These are phyloP conservation scores for Bombus affinis DNA, from an alignment of 1,140 invertebrate species.

Conservation along the genomic window DNA sequence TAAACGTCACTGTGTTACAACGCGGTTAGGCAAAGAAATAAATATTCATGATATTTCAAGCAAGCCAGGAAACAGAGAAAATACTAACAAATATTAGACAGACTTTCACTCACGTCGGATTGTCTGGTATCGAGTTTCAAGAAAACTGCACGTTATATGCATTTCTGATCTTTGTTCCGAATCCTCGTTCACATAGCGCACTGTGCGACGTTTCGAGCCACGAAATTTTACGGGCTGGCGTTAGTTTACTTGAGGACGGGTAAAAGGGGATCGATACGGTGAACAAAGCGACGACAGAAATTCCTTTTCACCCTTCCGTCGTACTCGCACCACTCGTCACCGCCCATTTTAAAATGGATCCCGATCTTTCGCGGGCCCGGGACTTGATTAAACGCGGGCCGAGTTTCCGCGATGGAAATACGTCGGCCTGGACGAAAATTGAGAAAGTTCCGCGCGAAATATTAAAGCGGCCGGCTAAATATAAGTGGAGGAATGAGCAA, in stretches of 20 bases:
- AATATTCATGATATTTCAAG: too few relatives aligned
- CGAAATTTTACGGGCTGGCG: conserved; percentile 8
- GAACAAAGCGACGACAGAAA: conserved; percentile 30
- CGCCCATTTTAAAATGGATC: conserved; percentile 19
- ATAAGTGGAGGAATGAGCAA: not conserved
- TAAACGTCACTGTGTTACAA: too few relatives aligned
- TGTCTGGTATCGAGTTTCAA: too few relatives aligned
- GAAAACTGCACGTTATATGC: too few relatives aligned
- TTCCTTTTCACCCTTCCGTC: conserved; percentile 14
- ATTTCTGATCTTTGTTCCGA: not conserved
- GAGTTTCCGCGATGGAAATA: conserved; percentile 21
- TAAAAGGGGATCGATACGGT: conserved; percentile 6
- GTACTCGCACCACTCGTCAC: too few relatives aligned
- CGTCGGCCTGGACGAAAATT: conserved; percentile 21
- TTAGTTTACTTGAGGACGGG: conserved; percentile 19
- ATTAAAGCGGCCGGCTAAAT: conserved; percentile 22
- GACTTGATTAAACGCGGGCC: conserved; percentile 38
- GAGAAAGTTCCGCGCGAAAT: conserved; percentile 33
- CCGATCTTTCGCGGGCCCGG: not conserved
- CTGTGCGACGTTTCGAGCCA: too few relatives aligned
- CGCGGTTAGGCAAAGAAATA: too few relatives aligned
- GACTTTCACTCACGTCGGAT: too few relatives aligned
- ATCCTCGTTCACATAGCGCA: too few relatives aligned
- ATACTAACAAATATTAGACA: too few relatives aligned
- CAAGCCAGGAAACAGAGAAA: too few relatives aligned